Base-by-base conservation (phyloP, 2,888 invertebrate genomes). In the Sarcophaga caerulescens region DNA sequence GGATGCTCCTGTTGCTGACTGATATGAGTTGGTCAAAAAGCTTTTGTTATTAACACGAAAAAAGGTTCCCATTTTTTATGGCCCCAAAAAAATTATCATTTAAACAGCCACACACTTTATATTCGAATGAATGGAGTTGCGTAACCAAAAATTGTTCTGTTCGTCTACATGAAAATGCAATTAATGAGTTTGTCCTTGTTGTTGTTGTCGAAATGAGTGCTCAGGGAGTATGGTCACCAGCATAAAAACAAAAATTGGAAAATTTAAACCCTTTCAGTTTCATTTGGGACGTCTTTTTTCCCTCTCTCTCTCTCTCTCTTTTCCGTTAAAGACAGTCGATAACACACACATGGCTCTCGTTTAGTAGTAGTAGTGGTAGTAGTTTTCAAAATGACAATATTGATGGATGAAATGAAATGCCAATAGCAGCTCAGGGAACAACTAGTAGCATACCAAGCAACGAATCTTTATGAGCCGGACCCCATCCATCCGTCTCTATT, bases 151-250 rank as follows among this genome's bases (percentile, higher is more conserved):
- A 45, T 12, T 70, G 35, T 25, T 21, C 57, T 44, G n/a, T 60
- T 19, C 45, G 63, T 70, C 74, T 65, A 86, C 85, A 86, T 74
- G 83, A 81, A 86, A 86, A 86, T 75, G 65, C 85, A 84, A 85
- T 86, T 86, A 86, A 77, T 44, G 8, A 35, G 23, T 77, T 81
- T 81, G 77, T 60, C 62, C 25, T 69, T 78, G 57, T 57, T 17
- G 57, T 59, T 77, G 60, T 47, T 71, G 21, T 60, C 52, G n/a
- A 59, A 81, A 69, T 83, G 59, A 69, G 68, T 21, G 73, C 77
- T 76, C 19, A 35, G 76, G 85, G 76, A 75, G 8, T 10, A 2
- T 35, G 35, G 35, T 35, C 35, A 35, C 35, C 35, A 35, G 35
- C 8, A 35, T 35, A 35, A 35, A 35, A 35, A 35, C 35, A 35